Percentiles rank a stretch among this genome's conserved stretches.
Conservation (phyloP, 2,888 invertebrate genomes). For the Apotomis capreana region DNA sequence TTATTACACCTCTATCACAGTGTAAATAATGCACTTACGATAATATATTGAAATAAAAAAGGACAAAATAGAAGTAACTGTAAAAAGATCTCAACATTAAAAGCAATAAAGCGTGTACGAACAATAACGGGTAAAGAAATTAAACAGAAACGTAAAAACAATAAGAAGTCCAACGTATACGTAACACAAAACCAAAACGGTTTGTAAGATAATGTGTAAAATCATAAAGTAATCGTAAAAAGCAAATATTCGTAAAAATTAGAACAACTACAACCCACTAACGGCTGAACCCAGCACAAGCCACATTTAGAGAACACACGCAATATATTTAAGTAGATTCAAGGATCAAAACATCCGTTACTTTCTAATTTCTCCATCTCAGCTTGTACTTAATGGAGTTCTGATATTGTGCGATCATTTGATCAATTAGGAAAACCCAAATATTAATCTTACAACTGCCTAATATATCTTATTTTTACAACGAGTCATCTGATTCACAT, state of each 20-base stretch:
- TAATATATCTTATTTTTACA: slow-evolving; percentile 23
- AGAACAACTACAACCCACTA: slow-evolving; percentile 5
- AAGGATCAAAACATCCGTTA: slow-evolving; percentile 2
- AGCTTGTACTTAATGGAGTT: slow-evolving; percentile 28
- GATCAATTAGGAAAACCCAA: slow-evolving; percentile 7
- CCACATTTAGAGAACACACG: slow-evolving; percentile 34
- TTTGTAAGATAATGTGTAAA: slow-evolving; percentile 18
- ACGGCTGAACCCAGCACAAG: slow-evolving; percentile 9
- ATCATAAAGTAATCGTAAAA: slow-evolving; percentile 9
- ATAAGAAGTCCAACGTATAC: slow-evolving; percentile 32
- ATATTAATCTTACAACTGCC: slow-evolving; percentile 3
- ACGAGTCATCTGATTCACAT: slow-evolving; percentile 3
- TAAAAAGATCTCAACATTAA: slow-evolving; percentile 52
- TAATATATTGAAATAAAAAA: slow-evolving; percentile 65
- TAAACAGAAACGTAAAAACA: slow-evolving; percentile 44
- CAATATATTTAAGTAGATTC: slow-evolving; percentile 11
- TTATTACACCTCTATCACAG: slow-evolving; percentile 82
- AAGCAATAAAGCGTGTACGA: slow-evolving; percentile 52
- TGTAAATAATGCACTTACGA: slow-evolving; percentile 82
- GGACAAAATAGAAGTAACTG: slow-evolving; percentile 58
- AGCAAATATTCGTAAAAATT: slow-evolving; percentile 17
- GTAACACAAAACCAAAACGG: slow-evolving; percentile 36
- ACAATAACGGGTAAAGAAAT: slow-evolving; percentile 54
- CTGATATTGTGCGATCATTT: slow-evolving; percentile 28
- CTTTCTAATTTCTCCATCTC: slow-evolving; percentile 3